Percentiles rank a stretch among this genome's conserved stretches.
Evolutionary conservation across 37 sponge, comb jelly and placozoan genomes (phyloP).

Genomic region (Hexactinellida sp.): DNA sequence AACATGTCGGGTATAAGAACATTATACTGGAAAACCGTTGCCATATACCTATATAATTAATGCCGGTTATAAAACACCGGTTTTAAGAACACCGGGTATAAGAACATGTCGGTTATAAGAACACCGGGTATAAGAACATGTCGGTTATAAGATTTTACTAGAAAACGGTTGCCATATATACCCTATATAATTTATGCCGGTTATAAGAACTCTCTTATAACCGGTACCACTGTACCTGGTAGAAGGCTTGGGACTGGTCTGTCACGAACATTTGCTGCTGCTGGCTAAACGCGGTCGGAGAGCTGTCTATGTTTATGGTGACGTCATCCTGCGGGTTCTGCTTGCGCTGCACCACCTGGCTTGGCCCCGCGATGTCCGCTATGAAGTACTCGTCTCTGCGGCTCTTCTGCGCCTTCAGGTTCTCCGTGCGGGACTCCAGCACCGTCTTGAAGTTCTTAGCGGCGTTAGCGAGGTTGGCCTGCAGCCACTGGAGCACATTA

Average conservation of each 20-base stretch:
- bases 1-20: too few species aligned
- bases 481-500: conserved; percentile 21
- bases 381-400: conserved; percentile 66
- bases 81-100: too few species aligned
- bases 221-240: not conserved
- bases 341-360: not conserved
- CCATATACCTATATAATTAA: too few species aligned
- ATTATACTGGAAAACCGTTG: too few species aligned
- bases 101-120: too few species aligned
- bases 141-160: too few species aligned
- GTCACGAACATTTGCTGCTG: not conserved
- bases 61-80: too few species aligned
- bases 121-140: too few species aligned
- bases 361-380: not conserved
- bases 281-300: not conserved
- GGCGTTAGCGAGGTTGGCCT: conserved; percentile 71
- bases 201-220: too few species aligned
- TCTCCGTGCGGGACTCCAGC: conserved; percentile 82
- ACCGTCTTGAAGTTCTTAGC: conserved; percentile 87
- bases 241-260: not conserved
- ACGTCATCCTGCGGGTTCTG: not conserved
- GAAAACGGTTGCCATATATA: too few species aligned
- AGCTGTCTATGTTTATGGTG: conserved; percentile 6
- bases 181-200: too few species aligned
- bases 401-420: conserved; percentile 74